Evolutionary conservation across 1,140 invertebrate genomes (phyloP).

Genomic region (Bombus impatiens): DNA sequence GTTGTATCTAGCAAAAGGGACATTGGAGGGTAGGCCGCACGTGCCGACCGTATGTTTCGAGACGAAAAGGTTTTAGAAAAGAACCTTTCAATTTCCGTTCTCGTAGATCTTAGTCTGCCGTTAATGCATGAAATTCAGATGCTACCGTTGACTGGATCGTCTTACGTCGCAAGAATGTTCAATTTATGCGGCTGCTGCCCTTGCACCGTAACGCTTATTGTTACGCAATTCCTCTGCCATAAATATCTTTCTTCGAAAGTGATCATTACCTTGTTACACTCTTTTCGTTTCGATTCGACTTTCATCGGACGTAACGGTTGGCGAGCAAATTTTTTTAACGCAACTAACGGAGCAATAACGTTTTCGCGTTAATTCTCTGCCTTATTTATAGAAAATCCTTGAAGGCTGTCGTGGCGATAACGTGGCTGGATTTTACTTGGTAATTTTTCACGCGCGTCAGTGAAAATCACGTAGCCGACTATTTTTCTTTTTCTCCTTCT

Average conservation of each 20-base stretch:
- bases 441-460: conserved; percentile 66
- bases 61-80: conserved; percentile 36
- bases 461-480: conserved; percentile 53
- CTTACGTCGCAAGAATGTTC: background rate
- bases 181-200: conserved; percentile 2
- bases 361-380: conserved; percentile 5
- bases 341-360: background rate
- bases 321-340: background rate
- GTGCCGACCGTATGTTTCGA: conserved; percentile 77
- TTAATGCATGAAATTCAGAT: background rate
- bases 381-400: conserved; percentile 41
- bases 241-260: background rate
- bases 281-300: background rate
- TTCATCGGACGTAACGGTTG: background rate
- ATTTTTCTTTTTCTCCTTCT: conserved; percentile 21
- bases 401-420: conserved; percentile 34
- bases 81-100: conserved; percentile 69
- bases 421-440: conserved; percentile 49
- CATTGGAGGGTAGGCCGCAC: conserved; percentile 66
- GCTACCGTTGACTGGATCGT: background rate
- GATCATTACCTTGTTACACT: background rate
- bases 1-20: conserved; percentile 38
- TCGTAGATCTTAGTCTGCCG: background rate
- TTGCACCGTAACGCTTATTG: background rate
- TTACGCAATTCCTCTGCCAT: background rate